Evolutionary conservation across 2,113 vertebrate genomes (phyloP).

Genomic region (Engystomops pustulosus): DNA sequence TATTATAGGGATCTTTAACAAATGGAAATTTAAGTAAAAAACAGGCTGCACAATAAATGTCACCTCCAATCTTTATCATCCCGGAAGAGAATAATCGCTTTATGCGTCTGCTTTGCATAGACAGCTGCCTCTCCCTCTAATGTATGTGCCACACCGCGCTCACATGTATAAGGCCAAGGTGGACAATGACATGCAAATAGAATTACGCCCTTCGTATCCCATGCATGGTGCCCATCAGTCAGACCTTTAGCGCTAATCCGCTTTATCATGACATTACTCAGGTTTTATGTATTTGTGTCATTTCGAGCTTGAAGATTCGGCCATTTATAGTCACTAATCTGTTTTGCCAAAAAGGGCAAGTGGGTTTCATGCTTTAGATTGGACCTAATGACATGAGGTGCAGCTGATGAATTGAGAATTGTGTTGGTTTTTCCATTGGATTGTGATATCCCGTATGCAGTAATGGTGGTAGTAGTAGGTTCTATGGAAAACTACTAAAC

Average conservation of each 20-base stretch:
- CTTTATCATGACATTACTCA: constrained; percentile 8
- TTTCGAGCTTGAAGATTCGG: neutral
- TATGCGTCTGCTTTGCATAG: constrained; percentile 11
- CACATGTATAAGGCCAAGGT: neutral
- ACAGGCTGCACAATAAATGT: neutral
- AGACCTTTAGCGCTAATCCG: neutral
- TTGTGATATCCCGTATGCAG: neutral
- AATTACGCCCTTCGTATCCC: neutral
- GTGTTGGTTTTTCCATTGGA: neutral
- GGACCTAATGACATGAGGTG: neutral
- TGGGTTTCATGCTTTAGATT: neutral
- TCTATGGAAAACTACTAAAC: too few relatives aligned
- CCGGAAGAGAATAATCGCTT: neutral
- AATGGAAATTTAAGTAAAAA: neutral
- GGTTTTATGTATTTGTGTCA: neutral
- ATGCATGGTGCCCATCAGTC: neutral
- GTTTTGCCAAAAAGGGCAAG: neutral
- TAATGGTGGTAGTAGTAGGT: neutral
- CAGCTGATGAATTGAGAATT: neutral
- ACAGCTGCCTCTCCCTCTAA: neutral
- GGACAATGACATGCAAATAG: constrained; percentile 14
- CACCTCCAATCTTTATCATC: constrained; percentile 8
- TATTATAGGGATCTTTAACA: neutral
- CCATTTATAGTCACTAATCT: neutral
- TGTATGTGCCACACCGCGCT: neutral